Conservation (phyloP, 2,888 invertebrate genomes). For the Steinernema scapterisci region DNA sequence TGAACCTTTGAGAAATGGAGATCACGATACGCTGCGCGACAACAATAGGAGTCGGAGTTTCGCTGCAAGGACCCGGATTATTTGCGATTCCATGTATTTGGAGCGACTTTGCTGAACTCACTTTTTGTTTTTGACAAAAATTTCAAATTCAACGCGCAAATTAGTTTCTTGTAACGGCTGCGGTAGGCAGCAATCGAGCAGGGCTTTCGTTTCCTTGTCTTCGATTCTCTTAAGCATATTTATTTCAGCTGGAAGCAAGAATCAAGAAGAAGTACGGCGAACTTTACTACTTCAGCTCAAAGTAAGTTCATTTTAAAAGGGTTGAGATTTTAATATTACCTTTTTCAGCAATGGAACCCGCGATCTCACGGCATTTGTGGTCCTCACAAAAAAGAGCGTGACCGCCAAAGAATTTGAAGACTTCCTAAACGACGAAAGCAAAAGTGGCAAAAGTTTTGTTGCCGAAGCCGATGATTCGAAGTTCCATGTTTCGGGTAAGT, state of each 20-base stretch:
- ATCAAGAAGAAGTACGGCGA: neutral
- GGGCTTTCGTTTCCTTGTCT: too few relatives aligned
- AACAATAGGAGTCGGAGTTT: too few relatives aligned
- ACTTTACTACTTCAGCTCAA: neutral
- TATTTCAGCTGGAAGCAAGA: constrained; percentile 3
- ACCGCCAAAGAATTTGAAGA: neutral
- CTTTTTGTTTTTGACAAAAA: too few relatives aligned
- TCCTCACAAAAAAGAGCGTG: neutral
- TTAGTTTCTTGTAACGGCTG: too few relatives aligned
- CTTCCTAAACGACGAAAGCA: neutral
- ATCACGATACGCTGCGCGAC: too few relatives aligned
- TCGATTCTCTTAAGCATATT: too few relatives aligned
- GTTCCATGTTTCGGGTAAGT: neutral
- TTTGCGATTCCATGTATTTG: too few relatives aligned
- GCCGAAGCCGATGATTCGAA: neutral
- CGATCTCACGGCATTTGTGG: neutral
- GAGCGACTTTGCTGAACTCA: too few relatives aligned
- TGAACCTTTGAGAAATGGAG: too few relatives aligned
- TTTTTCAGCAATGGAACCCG: neutral
- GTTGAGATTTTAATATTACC: neutral
- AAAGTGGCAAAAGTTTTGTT: neutral
- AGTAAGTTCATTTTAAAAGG: neutral
- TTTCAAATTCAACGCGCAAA: too few relatives aligned
- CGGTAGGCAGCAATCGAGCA: too few relatives aligned
- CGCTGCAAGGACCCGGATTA: too few relatives aligned